Evolutionary conservation across 2,888 invertebrate species (phyloP).

Genomic region (Dyspetes luteomarginatus): DNA sequence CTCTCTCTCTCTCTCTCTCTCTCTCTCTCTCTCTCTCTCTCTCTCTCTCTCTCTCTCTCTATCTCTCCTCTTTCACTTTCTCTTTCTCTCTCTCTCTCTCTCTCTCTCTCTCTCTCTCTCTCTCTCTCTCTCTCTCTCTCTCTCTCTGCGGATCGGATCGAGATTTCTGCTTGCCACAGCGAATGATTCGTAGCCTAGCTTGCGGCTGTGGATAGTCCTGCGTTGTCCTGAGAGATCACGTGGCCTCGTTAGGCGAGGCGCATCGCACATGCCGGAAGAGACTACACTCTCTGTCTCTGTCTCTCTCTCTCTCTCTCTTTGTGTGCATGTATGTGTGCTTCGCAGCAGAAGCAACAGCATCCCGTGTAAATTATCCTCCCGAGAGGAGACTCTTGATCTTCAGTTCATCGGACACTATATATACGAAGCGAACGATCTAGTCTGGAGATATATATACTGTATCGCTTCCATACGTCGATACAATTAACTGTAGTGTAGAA

Average conservation of each 20-base stretch:
- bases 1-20: not conserved
- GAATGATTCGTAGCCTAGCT: slow-evolving; percentile 52
- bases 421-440: slow-evolving; percentile 31
- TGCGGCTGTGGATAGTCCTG: slow-evolving; percentile 32
- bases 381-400: slow-evolving; percentile 27
- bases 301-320: not conserved
- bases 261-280: slow-evolving; percentile 68
- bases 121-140: not conserved
- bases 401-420: slow-evolving; percentile 35
- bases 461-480: slow-evolving; percentile 18
- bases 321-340: slow-evolving; percentile 30
- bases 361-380: slow-evolving; percentile 62
- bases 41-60: slow-evolving; percentile 28
- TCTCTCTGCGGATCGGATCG: slow-evolving; percentile 46
- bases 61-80: not conserved
- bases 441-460: slow-evolving; percentile 1
- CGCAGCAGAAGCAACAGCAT: slow-evolving; percentile 51
- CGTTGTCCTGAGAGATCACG: slow-evolving; percentile 53
- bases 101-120: not conserved
- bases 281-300: not conserved
- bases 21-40: not conserved
- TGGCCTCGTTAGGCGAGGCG: slow-evolving; percentile 68
- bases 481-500: not conserved
- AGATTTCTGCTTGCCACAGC: slow-evolving; percentile 43
- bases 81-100: slow-evolving; percentile 18